Conservation (phyloP, 2,888 invertebrate genomes). For the Parnassius apollo region DNA sequence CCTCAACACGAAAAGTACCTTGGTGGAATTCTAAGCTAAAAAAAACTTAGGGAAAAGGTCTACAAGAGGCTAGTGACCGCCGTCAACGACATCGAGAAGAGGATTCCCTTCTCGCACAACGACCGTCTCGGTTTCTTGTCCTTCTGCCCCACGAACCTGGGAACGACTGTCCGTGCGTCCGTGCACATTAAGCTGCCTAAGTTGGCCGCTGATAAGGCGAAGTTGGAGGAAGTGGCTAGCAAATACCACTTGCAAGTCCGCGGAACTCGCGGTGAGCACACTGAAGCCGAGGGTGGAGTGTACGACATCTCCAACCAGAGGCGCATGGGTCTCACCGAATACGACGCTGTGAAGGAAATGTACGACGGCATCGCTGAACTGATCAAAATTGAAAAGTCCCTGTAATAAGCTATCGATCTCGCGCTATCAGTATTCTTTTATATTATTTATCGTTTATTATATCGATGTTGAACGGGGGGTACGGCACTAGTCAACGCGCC, state of each 20-base stretch:
- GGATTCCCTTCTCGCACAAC: slow-evolving; percentile 96
- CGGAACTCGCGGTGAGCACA: slow-evolving; percentile 97
- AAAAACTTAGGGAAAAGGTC: too few relatives aligned
- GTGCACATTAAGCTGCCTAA: slow-evolving; percentile 99
- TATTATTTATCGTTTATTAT: slow-evolving; percentile 78
- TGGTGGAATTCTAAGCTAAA: too few relatives aligned
- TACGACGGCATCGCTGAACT: slow-evolving; percentile 97
- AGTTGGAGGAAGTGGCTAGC: slow-evolving; percentile 93
- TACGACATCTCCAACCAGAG: slow-evolving; percentile 99
- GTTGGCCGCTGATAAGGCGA: slow-evolving; percentile 92
- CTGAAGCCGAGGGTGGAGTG: slow-evolving; percentile 96
- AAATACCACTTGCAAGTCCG: slow-evolving; percentile 97
- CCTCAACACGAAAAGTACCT: too few relatives aligned
- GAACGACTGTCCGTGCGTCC: slow-evolving; percentile 98
- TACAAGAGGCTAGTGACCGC: slow-evolving; percentile 93
- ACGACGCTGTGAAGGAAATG: slow-evolving; percentile 98
- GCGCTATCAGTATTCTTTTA: slow-evolving; percentile 73
- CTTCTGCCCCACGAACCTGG: slow-evolving; percentile 99
- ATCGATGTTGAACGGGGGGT: slow-evolving; percentile 60
- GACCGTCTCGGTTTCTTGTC: slow-evolving; percentile 98
- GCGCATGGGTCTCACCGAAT: slow-evolving; percentile 98
- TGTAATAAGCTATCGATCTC: slow-evolving; percentile 82
- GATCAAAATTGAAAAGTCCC: slow-evolving; percentile 96
- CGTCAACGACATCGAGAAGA: slow-evolving; percentile 96
- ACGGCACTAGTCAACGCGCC: slow-evolving; percentile 70